Percentiles rank a stretch among this genome's conserved stretches.
Evolutionary conservation across 1,140 invertebrate genomes (phyloP).

Genomic region (Drosophila orena): DNA sequence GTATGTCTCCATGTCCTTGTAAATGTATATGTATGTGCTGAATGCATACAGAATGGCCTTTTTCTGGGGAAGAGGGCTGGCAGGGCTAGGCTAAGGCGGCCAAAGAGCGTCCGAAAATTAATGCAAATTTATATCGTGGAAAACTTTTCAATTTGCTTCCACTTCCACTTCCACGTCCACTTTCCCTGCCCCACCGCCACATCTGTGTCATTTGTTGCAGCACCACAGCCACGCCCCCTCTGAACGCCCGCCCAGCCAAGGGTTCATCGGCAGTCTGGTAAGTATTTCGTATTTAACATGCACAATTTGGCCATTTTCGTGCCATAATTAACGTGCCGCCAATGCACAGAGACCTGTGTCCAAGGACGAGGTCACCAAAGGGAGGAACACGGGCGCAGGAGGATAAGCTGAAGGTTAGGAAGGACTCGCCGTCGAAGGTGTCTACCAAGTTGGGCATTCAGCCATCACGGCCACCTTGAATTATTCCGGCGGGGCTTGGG

Average conservation of each 20-base stretch:
- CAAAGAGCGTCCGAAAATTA: constrained; percentile 63
- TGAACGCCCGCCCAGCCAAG: not conserved
- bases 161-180: too few relatives aligned
- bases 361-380: constrained; percentile 28
- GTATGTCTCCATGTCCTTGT: not conserved
- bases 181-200: constrained; percentile 3
- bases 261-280: constrained; percentile 12
- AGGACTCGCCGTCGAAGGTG: not conserved
- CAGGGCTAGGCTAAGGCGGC: constrained; percentile 13
- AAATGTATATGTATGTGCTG: not conserved
- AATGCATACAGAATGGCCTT: constrained; percentile 11
- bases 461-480: constrained; percentile 40
- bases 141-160: constrained; percentile 79
- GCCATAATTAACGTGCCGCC: constrained; percentile 64
- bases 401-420: not conserved
- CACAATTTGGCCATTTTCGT: constrained; percentile 69
- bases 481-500: constrained; percentile 17
- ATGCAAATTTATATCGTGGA: constrained; percentile 79
- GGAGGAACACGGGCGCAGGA: not conserved
- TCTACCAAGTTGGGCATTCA: constrained; percentile 30
- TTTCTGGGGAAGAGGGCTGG: constrained; percentile 1
- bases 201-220: constrained; percentile 34
- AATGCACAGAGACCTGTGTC: constrained; percentile 27
- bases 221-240: not conserved
- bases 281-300: constrained; percentile 62